Evolutionary conservation across 1,140 invertebrate genomes (phyloP), one percentile per base, ranked within the genome.

Genomic region (Cherax quadricarinatus): DNA sequence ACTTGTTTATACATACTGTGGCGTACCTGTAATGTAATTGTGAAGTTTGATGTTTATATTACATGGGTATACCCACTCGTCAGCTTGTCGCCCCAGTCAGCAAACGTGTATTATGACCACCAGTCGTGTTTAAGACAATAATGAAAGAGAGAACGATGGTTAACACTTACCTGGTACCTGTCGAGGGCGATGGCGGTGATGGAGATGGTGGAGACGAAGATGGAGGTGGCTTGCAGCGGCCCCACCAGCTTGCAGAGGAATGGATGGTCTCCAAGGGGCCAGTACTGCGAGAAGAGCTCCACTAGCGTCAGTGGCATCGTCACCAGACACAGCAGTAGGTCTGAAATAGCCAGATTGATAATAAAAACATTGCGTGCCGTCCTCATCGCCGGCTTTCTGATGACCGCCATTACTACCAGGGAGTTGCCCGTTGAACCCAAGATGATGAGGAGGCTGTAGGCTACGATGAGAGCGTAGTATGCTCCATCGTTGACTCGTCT

Each of bases 171-270:
- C 96, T 97, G 95, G 96, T 95, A 96, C 62, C 96, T 96, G 95
- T 98, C 98, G 93, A 98, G 96, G 30, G 98, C 98, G 90, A 98
- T 98, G 5, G 98, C 97, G 2, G 97, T 98, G 93, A 98, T 98
- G 92, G 97, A 98, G 93, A 98, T 97, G 16, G 98, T 98, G 1
- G 97, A 98, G 0, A 98, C 98, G 94, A 98, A 98, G 91, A 98
- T 97, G 93, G 97, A 98, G 62, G 97, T 97, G 5, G 97, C 98
- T 94, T 98, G 97, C 41, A 98, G 96, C 87, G 97, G 97, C 5
- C 97, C 97, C 86, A 97, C 96, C 89, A 98, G 96, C 95, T 98
- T 98, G 95, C 98, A 98, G 60, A 97, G 94, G 89, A 96, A 95
- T 0, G 96, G 94, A 94, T 96, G 96, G 91, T 96, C 96, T 16